Base-by-base conservation (phyloP, 2,797 vertebrate genomes). In the Semaprochilodus insignis region DNA sequence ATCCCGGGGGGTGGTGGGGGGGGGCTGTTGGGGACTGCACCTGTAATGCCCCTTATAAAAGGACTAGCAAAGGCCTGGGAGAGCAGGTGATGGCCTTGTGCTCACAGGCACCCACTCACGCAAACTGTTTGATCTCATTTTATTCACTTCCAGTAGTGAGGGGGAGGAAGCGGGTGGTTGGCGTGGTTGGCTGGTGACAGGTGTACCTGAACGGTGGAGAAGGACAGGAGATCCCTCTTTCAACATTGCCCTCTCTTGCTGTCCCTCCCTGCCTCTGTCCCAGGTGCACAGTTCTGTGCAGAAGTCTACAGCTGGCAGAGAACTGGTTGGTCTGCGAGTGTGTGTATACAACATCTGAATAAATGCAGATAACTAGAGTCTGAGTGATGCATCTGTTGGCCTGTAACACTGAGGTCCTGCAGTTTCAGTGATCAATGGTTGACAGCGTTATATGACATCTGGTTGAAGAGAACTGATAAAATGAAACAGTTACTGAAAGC, bases 111-210 rank as follows among this genome's bases (percentile, higher is more conserved):
- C 16, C 21, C 14, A 48, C 76, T 66, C 79, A 77, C n/a, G 59
- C 77, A 72, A 74, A 77, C 40, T 54, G 78, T 88, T 74, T 57
- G 69, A 88, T 85, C 69, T 80, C 52, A 77, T 78, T 78, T 84
- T 75, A 87, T 82, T 88, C 74, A 78, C 66, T 60, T 31, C 59
- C 82, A 83, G 85, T 40, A 78, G 80, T 17, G 63, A n/a, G 60
- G 74, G 77, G 85, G 71, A 62, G 48, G 63, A 19, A 44, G 52
- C 44, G 70, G 31, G 36, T 48, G 66, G 44, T 16, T 55, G 71
- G 48, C 51, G 36, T 48, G 66, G 44, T 16, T 55, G 71, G 48
- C 51, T 80, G 86, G 77, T 85, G 86, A 90, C 91, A 95, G 93
- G 92, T 94, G 92, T 85, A 89, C 57, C 72, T 72, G 65, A 63